A percentile compares a stretch with the other conserved stretches of the same genome.
Evolutionary conservation across 2,113 vertebrate species (phyloP).

Genomic region (Motacilla tschutschensis): DNA sequence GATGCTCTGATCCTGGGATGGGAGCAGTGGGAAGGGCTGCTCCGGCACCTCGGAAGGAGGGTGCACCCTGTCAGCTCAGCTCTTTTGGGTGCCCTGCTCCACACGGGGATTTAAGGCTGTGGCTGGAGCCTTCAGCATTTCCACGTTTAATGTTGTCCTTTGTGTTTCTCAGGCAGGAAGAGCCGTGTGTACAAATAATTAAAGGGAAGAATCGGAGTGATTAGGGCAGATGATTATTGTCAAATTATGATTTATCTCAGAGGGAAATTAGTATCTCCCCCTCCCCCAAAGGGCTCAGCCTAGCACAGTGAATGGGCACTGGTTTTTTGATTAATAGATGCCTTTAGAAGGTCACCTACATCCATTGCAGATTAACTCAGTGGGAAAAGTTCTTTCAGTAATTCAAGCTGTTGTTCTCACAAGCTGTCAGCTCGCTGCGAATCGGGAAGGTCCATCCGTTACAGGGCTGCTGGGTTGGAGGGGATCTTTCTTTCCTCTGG

Average conservation of each 20-base stretch:
- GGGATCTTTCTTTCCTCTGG: conserved; percentile 61
- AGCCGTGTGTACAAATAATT: conserved; percentile 79
- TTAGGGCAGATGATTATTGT: conserved; percentile 84
- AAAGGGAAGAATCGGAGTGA: conserved; percentile 75
- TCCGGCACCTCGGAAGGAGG: not conserved
- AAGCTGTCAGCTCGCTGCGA: conserved; percentile 75
- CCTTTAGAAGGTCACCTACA: conserved; percentile 83
- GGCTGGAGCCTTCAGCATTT: not conserved
- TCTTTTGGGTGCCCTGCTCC: not conserved
- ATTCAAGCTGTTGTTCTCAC: conserved; percentile 83
- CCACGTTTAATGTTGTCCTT: not conserved
- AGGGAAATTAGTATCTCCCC: conserved; percentile 75
- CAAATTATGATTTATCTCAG: conserved; percentile 83
- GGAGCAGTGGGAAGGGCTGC: not conserved
- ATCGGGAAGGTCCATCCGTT: conserved; percentile 74
- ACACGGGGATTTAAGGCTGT: not conserved
- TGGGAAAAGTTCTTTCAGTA: conserved; percentile 83
- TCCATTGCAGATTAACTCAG: conserved; percentile 82
- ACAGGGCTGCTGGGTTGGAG: conserved; percentile 52
- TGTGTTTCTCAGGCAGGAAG: conserved; percentile 57
- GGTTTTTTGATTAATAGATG: conserved; percentile 79
- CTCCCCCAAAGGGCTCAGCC: conserved; percentile 71
- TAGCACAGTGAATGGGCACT: conserved; percentile 71
- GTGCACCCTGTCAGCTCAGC: not conserved
- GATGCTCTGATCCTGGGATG: not conserved